These are phyloP conservation scores for Cenopis cana DNA, from an alignment of 2,888 invertebrate genomes.

Conservation along the genomic window DNA sequence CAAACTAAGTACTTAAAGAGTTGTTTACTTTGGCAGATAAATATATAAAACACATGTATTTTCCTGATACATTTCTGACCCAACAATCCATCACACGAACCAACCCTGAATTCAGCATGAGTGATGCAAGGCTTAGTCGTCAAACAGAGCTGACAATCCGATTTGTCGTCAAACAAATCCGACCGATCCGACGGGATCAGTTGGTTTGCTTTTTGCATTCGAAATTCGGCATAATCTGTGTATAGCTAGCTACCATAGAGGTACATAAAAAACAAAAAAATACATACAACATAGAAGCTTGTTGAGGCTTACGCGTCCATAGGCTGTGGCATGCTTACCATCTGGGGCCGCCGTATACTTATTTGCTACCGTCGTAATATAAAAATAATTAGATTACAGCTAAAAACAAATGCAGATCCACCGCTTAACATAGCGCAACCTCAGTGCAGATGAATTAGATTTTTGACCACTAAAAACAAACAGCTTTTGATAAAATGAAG, in stretches of 20 bases:
- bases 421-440: too few species aligned
- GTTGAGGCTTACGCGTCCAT: too few species aligned
- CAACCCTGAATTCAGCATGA: constrained; percentile 8
- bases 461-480: too few species aligned
- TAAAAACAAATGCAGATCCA: too few species aligned
- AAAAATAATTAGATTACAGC: too few species aligned
- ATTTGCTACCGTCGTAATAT: too few species aligned
- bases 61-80: neutral
- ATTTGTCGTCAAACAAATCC: constrained; percentile 29
- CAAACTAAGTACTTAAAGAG: neutral
- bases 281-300: too few species aligned
- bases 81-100: constrained; percentile 22
- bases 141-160: constrained; percentile 23
- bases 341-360: too few species aligned
- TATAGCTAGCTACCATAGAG: neutral
- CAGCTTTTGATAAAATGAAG: too few species aligned
- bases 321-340: too few species aligned
- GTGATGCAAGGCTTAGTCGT: constrained; percentile 7
- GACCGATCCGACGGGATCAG: constrained; percentile 1
- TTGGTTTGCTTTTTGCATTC: neutral
- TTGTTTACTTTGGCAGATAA: neutral
- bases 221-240: constrained; percentile 6
- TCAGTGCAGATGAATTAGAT: too few species aligned
- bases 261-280: too few species aligned
- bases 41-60: neutral